Evolutionary conservation across 2,113 vertebrate genomes (phyloP), one percentile per base, ranked within the genome.

Genomic region (Anolis sagrei): DNA sequence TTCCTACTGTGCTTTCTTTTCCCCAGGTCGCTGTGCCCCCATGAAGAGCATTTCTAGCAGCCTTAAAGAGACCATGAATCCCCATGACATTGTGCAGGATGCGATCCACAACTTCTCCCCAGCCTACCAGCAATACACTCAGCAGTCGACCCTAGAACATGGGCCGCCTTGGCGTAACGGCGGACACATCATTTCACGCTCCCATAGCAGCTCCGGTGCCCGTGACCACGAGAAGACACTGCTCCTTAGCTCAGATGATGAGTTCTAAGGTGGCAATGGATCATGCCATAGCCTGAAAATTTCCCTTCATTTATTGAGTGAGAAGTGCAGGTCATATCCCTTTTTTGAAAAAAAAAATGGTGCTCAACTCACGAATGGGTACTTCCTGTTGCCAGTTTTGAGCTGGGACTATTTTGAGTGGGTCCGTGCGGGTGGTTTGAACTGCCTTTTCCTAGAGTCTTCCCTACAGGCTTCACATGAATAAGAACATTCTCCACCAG

Each of bases 11-110:
- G 0, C 19, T 76, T n/a, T 49, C 54, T 77, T 68, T 7, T 84
- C 86, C 23, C 44, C 92, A 99, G 98, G 98, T 90, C 98, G 97
- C 93, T 98, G 98, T 1, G 98, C 98, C 84, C 98, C 98, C 11
- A 98, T 99, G 98, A 98, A 99, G 95, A 99, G 98, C 96, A 99
- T 99, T 94, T 99, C 98, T 92, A 99, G 98, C 96, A 98, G 98
- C 96, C 97, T 99, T 91, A 99, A 98, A 93, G 98, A 99, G 94
- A 99, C 98, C 86, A 98, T 99, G 98, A 99, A 97, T 92, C 98
- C 98, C 0, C 97, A 98, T 0, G 98, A 99, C 95, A 99, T 99
- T 29, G 98, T 99, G 62, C 98, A 99, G 87, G 98, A 99, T 0
- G 98, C 98, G 54, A 99, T 99, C 95, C 98, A 99, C 84, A 99